Base-by-base conservation (phyloP, 2,797 vertebrate species). In the Sebastes iracundus region DNA sequence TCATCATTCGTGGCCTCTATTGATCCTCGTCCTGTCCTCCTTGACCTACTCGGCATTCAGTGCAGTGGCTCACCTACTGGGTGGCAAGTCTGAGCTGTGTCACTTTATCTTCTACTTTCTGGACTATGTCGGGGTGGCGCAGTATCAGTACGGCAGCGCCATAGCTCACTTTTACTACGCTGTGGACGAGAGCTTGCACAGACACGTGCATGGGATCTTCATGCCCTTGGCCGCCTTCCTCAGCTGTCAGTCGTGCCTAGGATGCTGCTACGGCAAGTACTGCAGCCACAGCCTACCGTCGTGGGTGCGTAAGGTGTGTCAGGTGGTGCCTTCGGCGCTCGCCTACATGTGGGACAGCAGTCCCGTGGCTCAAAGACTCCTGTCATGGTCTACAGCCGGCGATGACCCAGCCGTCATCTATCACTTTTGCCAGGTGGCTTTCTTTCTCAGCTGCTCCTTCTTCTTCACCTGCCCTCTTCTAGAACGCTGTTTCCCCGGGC, bases 131-230 rank as follows among this genome's bases (percentile, higher is more conserved):
- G 98, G 97, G 0, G 97, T 99, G 0, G 97, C 97, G 0, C 83
- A 97, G 72, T 99, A 99, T 83, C 97, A 99, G 92, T 99, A 97
- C 0, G 96, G 97, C 89, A 98, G 98, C 0, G 97, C 97, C 0
- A 62, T 96, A 49, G 96, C 77, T 0, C 97, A 99, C 84, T 99
- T 96, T 79, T 97, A 98, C 92, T 98, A 98, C 0, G 89, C 96
- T 23, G 94, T 96, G 0, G 97, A 97, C 75, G 95, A 96, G 0
- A 58, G 88, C 75, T 94, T 97, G 94, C 93, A 97, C 0, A 12
- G 78, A 13, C 71, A 9, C 0, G 77, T 97, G 0, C 79, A 28
- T 0, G 86, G 92, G 1, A 52, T 97, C 52, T 99, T 97, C 92
- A 95, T 99, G 95, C 97, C 97, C 0, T 23, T 0, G 0, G 96